Conservation (phyloP, 2,888 invertebrate species). For the Hyalella azteca region DNA sequence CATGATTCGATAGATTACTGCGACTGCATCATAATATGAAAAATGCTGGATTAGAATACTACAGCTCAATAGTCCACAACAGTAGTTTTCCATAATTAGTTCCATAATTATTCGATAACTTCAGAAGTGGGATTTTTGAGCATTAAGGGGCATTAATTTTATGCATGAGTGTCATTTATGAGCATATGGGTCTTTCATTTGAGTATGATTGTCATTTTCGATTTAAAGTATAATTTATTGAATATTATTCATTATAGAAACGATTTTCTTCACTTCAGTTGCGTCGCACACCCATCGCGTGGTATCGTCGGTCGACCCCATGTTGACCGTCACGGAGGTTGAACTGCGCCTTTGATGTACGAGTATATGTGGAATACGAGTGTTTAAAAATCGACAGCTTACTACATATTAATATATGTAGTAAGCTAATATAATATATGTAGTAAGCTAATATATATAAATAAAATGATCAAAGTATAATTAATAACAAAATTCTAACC, state of each 20-base stretch:
- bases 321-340: background rate
- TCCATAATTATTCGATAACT: no score
- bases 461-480: background rate
- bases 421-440: background rate
- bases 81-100: no score
- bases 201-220: no score
- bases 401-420: background rate
- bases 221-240: background rate
- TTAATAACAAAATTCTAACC: background rate
- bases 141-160: no score
- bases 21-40: no score
- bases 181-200: no score
- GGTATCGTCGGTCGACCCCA: constrained; percentile 15
- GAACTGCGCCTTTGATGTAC: background rate
- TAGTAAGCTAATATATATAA: background rate
- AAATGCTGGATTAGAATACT: no score
- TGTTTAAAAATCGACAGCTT: no score
- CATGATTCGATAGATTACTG: no score
- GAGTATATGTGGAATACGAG: background rate
- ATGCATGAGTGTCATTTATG: no score
- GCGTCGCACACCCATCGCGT: background rate
- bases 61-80: no score
- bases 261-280: background rate
- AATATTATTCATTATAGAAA: background rate
- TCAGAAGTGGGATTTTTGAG: no score